A percentile compares a stretch with the other conserved stretches of the same genome.
Conservation (phyloP, 2,797 vertebrate genomes). For the Crypturellus tataupa region DNA sequence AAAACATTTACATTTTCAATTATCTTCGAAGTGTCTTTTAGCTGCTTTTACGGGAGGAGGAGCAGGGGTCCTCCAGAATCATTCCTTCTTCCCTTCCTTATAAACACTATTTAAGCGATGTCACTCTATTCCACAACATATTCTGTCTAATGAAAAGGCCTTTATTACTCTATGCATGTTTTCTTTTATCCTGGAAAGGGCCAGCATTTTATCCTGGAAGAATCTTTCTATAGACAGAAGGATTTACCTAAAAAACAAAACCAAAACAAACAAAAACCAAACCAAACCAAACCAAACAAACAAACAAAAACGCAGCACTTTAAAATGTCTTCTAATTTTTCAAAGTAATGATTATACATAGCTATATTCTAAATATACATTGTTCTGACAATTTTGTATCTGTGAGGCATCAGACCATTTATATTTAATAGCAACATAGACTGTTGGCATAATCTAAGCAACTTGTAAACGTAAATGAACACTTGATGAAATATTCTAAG, state of each 20-base stretch:
- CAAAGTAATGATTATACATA: not conserved
- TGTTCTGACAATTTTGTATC: not conserved
- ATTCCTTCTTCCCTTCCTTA: not conserved
- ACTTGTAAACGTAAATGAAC: slow-evolving; percentile 37
- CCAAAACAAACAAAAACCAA: too few relatives aligned
- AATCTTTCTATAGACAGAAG: not conserved
- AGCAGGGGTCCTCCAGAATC: not conserved
- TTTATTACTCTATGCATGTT: not conserved
- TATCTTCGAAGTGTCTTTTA: not conserved
- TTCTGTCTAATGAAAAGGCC: slow-evolving; percentile 6
- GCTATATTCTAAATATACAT: rapidly evolving
- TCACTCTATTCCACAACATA: not conserved
- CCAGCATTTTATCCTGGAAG: not conserved
- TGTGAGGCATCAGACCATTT: rapidly evolving
- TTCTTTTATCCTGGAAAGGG: not conserved
- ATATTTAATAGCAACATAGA: not conserved
- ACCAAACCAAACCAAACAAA: too few relatives aligned
- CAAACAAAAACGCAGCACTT: too few relatives aligned
- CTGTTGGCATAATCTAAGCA: not conserved
- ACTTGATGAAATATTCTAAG: slow-evolving; percentile 7
- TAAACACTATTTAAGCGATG: not conserved
- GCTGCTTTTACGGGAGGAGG: not conserved
- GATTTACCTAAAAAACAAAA: not conserved
- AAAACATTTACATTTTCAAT: not conserved
- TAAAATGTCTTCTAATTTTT: too few relatives aligned